Conservation (phyloP, 2,888 invertebrate species). For the Epirrhoe alternata region DNA sequence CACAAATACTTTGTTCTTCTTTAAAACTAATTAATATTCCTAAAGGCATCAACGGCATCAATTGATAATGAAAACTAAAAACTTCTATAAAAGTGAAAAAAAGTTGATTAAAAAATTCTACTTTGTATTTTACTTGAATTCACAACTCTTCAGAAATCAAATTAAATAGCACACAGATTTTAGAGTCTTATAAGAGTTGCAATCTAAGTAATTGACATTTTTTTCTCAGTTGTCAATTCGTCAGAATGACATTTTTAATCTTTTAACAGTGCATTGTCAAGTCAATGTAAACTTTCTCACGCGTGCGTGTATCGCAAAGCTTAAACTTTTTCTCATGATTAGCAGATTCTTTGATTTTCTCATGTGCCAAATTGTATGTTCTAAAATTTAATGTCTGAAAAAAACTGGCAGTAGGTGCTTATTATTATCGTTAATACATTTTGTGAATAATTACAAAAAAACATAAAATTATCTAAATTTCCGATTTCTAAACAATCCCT, state of each 20-base stretch:
- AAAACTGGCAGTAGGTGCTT: not conserved
- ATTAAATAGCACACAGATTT: not conserved
- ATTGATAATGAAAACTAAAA: not conserved
- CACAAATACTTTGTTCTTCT: constrained; percentile 6
- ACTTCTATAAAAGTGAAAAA: too few relatives aligned
- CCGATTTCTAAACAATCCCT: too few relatives aligned
- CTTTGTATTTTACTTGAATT: not conserved
- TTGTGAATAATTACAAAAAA: too few relatives aligned
- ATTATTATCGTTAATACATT: too few relatives aligned
- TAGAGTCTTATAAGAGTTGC: not conserved
- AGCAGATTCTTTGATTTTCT: constrained; percentile 9
- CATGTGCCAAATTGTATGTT: constrained; percentile 8
- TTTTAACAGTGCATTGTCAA: constrained; percentile 22
- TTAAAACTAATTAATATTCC: not conserved
- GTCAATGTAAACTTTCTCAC: constrained; percentile 22
- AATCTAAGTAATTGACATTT: constrained; percentile 9
- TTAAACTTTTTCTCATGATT: constrained; percentile 15
- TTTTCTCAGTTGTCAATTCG: constrained; percentile 25
- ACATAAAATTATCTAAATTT: too few relatives aligned
- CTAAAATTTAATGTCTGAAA: not conserved
- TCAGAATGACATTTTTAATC: constrained; percentile 12
- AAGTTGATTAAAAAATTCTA: not conserved
- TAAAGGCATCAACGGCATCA: not conserved
- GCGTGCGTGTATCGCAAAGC: constrained; percentile 16
- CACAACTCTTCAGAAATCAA: not conserved